These are phyloP conservation scores for Pao palembangensis DNA, from an alignment of 2,113 vertebrate species.

Conservation along the genomic window DNA sequence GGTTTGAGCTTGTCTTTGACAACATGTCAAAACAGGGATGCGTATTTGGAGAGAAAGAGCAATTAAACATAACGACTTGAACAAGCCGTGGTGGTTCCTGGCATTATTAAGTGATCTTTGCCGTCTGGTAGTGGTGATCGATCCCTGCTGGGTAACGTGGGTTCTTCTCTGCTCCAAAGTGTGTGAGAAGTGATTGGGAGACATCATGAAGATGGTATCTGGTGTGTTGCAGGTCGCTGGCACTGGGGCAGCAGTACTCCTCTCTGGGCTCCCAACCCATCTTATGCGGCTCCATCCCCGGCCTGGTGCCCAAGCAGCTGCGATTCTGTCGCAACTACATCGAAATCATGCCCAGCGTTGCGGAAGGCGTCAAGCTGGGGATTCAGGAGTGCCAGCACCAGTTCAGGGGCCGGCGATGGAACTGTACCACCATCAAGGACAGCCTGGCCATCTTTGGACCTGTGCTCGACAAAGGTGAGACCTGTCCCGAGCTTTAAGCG, in stretches of 20 bases:
- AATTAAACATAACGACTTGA: conserved; percentile 75
- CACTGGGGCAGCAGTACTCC: conserved; percentile 90
- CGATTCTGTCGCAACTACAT: conserved; percentile 97
- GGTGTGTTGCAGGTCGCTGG: conserved; percentile 82
- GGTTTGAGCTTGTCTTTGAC: conserved; percentile 66
- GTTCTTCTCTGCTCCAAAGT: conserved; percentile 10
- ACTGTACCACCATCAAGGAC: conserved; percentile 92
- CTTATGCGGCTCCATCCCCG: conserved; percentile 91
- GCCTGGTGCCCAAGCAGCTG: conserved; percentile 96
- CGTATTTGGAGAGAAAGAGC: conserved; percentile 51
- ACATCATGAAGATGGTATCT: too few relatives aligned
- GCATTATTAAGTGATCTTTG: conserved; percentile 53
- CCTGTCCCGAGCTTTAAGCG: background rate
- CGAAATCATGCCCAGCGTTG: conserved; percentile 98
- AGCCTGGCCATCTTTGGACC: conserved; percentile 96
- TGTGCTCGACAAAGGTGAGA: conserved; percentile 88
- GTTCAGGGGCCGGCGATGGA: conserved; percentile 94
- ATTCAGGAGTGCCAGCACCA: conserved; percentile 97
- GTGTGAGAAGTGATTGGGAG: too few relatives aligned
- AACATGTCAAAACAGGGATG: conserved; percentile 73
- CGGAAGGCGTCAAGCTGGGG: conserved; percentile 89
- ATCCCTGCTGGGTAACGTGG: conserved; percentile 63
- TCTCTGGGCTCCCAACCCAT: conserved; percentile 89
- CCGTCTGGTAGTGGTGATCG: conserved; percentile 59
- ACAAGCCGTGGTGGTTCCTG: conserved; percentile 72